phyloP scores from a whole-genome alignment of 1,140 invertebrate genomes.

The Procambarus clarkii region DNA sequence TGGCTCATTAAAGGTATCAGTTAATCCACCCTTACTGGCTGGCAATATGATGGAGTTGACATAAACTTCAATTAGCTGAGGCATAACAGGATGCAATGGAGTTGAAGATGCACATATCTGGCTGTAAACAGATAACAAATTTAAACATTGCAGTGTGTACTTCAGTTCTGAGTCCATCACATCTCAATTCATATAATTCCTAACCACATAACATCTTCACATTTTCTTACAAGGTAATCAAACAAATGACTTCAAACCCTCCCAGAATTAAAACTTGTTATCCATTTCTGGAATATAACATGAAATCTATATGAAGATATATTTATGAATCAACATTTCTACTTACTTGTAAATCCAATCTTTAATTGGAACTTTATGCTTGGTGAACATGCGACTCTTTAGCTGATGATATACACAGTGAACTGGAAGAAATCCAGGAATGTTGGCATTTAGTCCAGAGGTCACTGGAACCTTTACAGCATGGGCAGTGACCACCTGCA shows the following conservation, averaged over 20 bases:
- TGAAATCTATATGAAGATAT: not conserved
- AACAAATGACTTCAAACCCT: too few species aligned
- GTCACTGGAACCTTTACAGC: conserved; percentile 97
- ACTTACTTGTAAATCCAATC: conserved; percentile 90
- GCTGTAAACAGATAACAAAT: conserved; percentile 74
- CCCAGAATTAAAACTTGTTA: not conserved
- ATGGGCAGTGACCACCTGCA: conserved; percentile 92
- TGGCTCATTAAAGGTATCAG: conserved; percentile 90
- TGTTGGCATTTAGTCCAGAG: conserved; percentile 89
- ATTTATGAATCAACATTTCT: not conserved
- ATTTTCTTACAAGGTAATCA: too few species aligned
- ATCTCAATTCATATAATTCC: too few species aligned
- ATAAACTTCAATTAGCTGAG: conserved; percentile 95
- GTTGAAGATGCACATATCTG: conserved; percentile 91
- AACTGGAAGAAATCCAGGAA: conserved; percentile 94
- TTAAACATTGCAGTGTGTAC: not conserved
- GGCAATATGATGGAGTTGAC: conserved; percentile 91
- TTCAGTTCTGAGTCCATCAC: too few species aligned
- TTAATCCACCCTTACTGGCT: conserved; percentile 40
- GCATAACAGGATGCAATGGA: conserved; percentile 94
- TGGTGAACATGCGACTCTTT: conserved; percentile 95
- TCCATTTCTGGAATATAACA: not conserved
- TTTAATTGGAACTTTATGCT: conserved; percentile 95
- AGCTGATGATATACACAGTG: conserved; percentile 98
- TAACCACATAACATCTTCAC: too few species aligned